Conservation (phyloP, 1,140 invertebrate species). For the Aphaenogaster ashmeadi region DNA sequence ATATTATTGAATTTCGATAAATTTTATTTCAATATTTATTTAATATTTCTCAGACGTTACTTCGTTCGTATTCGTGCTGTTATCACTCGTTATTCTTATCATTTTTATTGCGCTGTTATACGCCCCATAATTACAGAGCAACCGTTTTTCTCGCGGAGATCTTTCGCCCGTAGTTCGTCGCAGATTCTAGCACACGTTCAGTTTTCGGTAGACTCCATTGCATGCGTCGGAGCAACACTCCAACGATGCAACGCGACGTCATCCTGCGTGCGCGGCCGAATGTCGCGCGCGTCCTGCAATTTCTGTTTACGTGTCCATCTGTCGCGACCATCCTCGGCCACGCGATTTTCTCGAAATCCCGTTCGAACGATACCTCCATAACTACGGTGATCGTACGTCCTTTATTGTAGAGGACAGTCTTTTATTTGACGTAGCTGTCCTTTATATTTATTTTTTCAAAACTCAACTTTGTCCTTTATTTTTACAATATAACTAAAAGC, state of each 20-base stretch:
- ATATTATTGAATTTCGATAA: neutral
- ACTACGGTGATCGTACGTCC: too few species aligned
- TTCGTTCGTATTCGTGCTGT: neutral
- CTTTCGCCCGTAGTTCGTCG: neutral
- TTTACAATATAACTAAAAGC: too few species aligned
- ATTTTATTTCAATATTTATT: neutral
- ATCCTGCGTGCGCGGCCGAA: slow-evolving; percentile 23
- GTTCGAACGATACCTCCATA: slow-evolving; percentile 10
- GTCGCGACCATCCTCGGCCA: neutral
- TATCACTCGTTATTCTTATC: neutral
- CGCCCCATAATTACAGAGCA: neutral
- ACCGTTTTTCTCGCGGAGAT: neutral
- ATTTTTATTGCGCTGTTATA: neutral
- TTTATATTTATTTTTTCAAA: too few species aligned
- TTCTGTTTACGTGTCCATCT: slow-evolving; percentile 41
- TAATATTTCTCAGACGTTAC: neutral
- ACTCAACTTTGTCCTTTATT: too few species aligned
- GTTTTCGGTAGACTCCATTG: slow-evolving; percentile 8
- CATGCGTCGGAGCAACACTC: neutral
- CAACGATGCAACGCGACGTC: slow-evolving; percentile 9
- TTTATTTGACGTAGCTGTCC: too few species aligned
- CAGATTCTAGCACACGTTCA: neutral
- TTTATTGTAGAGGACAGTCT: too few species aligned
- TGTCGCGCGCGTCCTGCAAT: slow-evolving; percentile 14
- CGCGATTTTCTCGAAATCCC: slow-evolving; percentile 24